Evolutionary conservation across 2,888 invertebrate species (phyloP).

Genomic region (Watsonalla binaria): DNA sequence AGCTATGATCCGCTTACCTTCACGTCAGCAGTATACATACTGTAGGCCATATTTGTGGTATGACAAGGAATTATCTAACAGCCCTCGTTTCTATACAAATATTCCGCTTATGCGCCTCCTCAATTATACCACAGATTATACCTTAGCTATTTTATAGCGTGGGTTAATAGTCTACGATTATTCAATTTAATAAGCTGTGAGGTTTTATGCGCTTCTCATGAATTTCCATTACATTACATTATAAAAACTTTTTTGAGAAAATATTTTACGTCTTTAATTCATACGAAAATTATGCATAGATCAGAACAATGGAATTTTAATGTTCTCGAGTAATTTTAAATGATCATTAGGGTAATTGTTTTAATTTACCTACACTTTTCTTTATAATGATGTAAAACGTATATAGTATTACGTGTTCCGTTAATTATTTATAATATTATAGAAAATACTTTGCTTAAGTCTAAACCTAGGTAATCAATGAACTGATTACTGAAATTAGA

Average conservation of each 20-base stretch:
- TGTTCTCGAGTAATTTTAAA: background rate
- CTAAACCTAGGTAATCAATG: too few relatives aligned
- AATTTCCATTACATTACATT: background rate
- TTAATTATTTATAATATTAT: too few relatives aligned
- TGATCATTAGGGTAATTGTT: background rate
- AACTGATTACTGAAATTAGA: too few relatives aligned
- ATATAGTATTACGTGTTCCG: too few relatives aligned
- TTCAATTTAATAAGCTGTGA: background rate
- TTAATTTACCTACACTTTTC: too few relatives aligned
- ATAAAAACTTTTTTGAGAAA: background rate
- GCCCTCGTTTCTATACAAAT: background rate
- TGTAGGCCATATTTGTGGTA: too few relatives aligned
- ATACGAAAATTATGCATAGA: background rate
- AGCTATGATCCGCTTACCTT: too few relatives aligned
- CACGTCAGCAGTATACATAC: too few relatives aligned
- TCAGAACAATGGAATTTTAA: background rate
- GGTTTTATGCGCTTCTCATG: background rate
- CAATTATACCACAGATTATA: background rate
- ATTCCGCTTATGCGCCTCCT: background rate
- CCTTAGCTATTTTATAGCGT: background rate
- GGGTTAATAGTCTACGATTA: background rate
- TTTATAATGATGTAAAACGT: too few relatives aligned
- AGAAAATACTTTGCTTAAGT: too few relatives aligned
- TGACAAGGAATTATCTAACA: too few relatives aligned
- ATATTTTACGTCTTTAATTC: background rate